These are phyloP conservation scores for Trimorus sp. DNA, from an alignment of 2,888 invertebrate species.

Conservation along the genomic window DNA sequence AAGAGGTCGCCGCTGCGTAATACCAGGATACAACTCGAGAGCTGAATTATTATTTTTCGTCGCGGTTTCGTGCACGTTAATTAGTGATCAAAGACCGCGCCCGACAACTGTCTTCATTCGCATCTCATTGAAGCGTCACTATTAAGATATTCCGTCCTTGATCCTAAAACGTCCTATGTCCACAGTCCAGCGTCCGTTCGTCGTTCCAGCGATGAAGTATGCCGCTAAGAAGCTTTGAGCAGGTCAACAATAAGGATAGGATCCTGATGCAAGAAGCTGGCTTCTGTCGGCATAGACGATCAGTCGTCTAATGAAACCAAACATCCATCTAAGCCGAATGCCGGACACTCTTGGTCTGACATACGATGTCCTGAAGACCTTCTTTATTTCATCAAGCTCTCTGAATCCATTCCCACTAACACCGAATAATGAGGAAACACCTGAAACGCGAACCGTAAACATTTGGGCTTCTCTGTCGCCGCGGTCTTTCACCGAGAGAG, in stretches of 20 bases:
- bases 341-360: constrained; percentile 46
- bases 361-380: no score
- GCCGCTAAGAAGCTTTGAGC: constrained; percentile 75
- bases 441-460: no score
- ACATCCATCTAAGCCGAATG: constrained; percentile 72
- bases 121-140: constrained; percentile 26
- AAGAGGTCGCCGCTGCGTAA: no score
- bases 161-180: constrained; percentile 49
- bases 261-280: constrained; percentile 48
- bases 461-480: neutral
- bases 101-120: constrained; percentile 25
- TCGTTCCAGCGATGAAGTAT: constrained; percentile 51
- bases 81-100: neutral
- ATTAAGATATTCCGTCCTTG: constrained; percentile 56
- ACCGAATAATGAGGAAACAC: no score
- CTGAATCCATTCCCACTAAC: no score
- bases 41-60: neutral
- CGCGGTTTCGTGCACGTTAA: constrained; percentile 9
- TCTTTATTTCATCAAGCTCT: no score
- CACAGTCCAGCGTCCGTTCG: constrained; percentile 26
- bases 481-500: constrained; percentile 19
- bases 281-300: constrained; percentile 75
- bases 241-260: constrained; percentile 64
- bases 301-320: constrained; percentile 74
- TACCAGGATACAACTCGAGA: neutral